Percentiles rank a stretch among this genome's conserved stretches.
These are phyloP conservation scores for Campoplex capitator DNA, from an alignment of 2,888 invertebrate species.

Conservation along the genomic window DNA sequence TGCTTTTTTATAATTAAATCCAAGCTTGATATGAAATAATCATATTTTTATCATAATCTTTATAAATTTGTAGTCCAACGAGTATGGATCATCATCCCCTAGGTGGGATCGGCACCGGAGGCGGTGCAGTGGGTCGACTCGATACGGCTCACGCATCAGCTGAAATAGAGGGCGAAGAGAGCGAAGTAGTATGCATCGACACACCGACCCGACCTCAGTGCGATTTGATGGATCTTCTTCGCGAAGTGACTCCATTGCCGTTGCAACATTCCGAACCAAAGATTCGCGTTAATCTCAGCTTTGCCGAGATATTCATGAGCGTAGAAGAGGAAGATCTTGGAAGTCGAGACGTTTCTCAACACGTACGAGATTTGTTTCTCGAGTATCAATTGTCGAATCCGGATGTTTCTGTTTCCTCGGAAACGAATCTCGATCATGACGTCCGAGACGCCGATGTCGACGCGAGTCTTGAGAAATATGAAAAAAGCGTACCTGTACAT, in stretches of 20 bases:
- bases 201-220: constrained; percentile 90
- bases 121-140: constrained; percentile 87
- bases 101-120: constrained; percentile 72
- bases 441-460: constrained; percentile 81
- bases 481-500: constrained; percentile 91
- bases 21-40: not conserved
- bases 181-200: constrained; percentile 91
- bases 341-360: constrained; percentile 85
- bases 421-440: constrained; percentile 75
- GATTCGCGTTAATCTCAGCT: constrained; percentile 80
- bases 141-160: constrained; percentile 89
- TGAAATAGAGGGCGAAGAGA: constrained; percentile 93
- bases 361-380: constrained; percentile 87
- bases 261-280: constrained; percentile 79
- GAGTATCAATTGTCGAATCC: constrained; percentile 87
- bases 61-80: constrained; percentile 77
- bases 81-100: constrained; percentile 73
- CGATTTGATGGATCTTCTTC: constrained; percentile 90
- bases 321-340: constrained; percentile 87
- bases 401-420: constrained; percentile 72
- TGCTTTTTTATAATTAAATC: not conserved
- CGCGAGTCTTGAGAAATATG: constrained; percentile 89
- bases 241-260: constrained; percentile 87
- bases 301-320: constrained; percentile 86
- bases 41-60: not conserved